A percentile compares a stretch with the other conserved stretches of the same genome.
phyloP scores from a whole-genome alignment of 2,888 invertebrate species.

The Brenthis daphne region DNA sequence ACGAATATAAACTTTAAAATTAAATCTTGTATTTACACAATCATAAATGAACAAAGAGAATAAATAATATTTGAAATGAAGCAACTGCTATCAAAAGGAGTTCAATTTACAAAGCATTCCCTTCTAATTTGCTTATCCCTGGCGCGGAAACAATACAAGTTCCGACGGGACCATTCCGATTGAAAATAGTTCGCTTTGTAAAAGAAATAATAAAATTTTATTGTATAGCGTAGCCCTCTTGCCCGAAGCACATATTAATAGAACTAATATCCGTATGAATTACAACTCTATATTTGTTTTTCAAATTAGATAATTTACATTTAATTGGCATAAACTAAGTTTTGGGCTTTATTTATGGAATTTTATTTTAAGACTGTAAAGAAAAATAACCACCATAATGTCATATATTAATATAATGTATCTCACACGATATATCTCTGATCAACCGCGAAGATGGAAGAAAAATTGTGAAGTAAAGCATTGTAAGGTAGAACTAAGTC shows the following conservation, averaged over 20 bases:
- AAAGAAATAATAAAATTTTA: slow-evolving; percentile 34
- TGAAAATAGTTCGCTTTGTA: slow-evolving; percentile 28
- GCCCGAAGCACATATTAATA: slow-evolving; percentile 20
- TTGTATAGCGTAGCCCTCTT: background rate
- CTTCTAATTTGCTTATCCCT: slow-evolving; percentile 34
- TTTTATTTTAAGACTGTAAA: no score
- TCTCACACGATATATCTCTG: no score
- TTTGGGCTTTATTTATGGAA: no score
- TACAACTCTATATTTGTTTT: slow-evolving; percentile 7
- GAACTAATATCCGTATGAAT: slow-evolving; percentile 13
- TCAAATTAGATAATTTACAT: background rate
- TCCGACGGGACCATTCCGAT: slow-evolving; percentile 25
- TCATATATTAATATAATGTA: no score
- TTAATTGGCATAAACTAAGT: no score
- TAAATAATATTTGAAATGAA: slow-evolving; percentile 27
- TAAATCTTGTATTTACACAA: slow-evolving; percentile 13
- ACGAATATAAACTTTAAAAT: background rate
- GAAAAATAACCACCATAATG: no score
- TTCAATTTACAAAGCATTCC: slow-evolving; percentile 33
- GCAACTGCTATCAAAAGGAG: slow-evolving; percentile 25
- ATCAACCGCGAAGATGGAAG: no score
- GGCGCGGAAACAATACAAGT: slow-evolving; percentile 26
- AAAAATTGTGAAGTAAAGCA: no score
- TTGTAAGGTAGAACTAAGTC: no score
- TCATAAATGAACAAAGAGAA: slow-evolving; percentile 16